Conservation (phyloP, 2,113 vertebrate genomes). For the Plectropomus leopardus region DNA sequence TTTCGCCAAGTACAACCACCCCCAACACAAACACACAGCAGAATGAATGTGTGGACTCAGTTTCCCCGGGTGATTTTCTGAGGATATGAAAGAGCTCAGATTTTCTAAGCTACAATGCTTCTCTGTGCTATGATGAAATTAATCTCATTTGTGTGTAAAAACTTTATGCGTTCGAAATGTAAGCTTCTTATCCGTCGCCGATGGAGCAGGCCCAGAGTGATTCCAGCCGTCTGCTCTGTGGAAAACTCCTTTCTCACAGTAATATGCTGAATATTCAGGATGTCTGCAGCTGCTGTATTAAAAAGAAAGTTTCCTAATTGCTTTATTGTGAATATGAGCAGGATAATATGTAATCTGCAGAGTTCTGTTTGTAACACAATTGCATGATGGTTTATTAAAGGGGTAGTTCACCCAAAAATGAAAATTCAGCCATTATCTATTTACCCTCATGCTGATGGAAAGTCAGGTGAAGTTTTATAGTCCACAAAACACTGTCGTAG, state of each 20-base stretch:
- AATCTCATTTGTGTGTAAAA: constrained; percentile 60
- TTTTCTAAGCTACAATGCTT: constrained; percentile 23
- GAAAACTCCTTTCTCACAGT: not conserved
- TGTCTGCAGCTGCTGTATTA: not conserved
- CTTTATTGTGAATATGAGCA: not conserved
- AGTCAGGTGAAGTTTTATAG: no score
- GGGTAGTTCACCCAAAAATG: no score
- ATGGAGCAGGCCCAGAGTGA: constrained; percentile 5
- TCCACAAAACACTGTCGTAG: no score
- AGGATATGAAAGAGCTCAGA: constrained; percentile 11
- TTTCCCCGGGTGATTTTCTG: not conserved
- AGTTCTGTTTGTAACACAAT: not conserved
- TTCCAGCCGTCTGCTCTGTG: not conserved
- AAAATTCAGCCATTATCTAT: no score
- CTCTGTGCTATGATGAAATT: constrained; percentile 45
- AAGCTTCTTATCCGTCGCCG: constrained; percentile 46
- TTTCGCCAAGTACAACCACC: not conserved
- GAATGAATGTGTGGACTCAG: not conserved
- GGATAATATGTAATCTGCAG: not conserved
- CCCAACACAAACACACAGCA: not conserved
- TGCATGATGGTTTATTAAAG: not conserved
- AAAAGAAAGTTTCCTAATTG: not conserved
- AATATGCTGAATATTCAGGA: not conserved
- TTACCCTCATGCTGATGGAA: no score
- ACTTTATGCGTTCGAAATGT: constrained; percentile 11